Evolutionary conservation across 2,888 invertebrate genomes (phyloP).

Genomic region (Ommatoiulus sabulosus): DNA sequence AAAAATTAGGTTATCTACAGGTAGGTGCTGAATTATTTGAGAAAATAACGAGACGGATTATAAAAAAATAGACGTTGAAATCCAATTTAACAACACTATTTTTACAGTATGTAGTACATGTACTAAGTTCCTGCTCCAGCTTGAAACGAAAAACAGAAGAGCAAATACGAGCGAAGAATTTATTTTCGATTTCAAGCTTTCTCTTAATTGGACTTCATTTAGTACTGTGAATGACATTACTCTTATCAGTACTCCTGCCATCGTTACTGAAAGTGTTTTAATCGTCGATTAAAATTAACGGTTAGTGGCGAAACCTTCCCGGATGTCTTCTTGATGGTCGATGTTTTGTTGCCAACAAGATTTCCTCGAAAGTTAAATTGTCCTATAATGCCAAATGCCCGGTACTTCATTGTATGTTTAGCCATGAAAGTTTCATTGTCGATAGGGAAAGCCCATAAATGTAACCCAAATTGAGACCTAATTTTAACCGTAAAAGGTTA

Average conservation of each 20-base stretch:
- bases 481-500: conserved; percentile 8
- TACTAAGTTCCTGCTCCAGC: background rate
- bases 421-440: background rate
- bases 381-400: background rate
- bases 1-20: background rate
- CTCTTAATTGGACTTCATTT: background rate
- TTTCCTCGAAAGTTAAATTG: background rate
- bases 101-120: background rate
- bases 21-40: background rate
- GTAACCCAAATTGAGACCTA: background rate
- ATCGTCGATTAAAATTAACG: background rate
- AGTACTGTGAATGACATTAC: background rate
- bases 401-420: background rate
- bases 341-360: background rate
- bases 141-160: background rate
- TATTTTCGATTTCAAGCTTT: background rate
- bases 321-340: too few species aligned
- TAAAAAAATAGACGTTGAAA: background rate
- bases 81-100: background rate
- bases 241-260: background rate
- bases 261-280: background rate
- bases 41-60: background rate
- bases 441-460: background rate
- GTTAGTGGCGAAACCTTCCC: background rate
- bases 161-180: background rate